Evolutionary conservation across 2,113 vertebrate species (phyloP).

Genomic region (Pungitius pungitius): DNA sequence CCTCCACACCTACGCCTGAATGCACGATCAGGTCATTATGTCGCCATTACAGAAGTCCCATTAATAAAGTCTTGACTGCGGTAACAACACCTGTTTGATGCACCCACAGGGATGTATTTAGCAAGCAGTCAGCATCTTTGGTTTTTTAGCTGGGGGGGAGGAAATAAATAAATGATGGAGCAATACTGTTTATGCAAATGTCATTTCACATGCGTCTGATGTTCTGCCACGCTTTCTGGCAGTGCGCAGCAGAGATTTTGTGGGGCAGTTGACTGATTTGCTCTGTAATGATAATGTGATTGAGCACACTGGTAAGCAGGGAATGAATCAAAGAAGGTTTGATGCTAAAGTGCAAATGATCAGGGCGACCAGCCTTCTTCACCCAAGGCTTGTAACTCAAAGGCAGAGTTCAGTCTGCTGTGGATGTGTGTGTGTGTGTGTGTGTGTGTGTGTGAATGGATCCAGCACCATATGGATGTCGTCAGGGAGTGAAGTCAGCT

Average conservation of each 20-base stretch:
- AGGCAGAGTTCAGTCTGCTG: conserved; percentile 13
- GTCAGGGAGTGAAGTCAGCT: conserved; percentile 42
- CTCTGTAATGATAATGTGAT: conserved; percentile 73
- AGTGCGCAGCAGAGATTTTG: conserved; percentile 57
- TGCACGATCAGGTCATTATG: conserved; percentile 60
- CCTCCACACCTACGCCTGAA: conserved; percentile 12
- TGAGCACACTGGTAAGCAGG: conserved; percentile 47
- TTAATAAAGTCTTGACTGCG: conserved; percentile 28
- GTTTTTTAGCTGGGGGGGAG: conserved; percentile 14
- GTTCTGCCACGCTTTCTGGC: conserved; percentile 63
- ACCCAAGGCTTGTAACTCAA: conserved; percentile 10
- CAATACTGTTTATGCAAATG: conserved; percentile 77
- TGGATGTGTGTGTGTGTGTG: conserved; percentile 19
- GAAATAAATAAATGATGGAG: conserved; percentile 70
- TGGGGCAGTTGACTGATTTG: conserved; percentile 71
- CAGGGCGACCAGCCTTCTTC: conserved; percentile 6
- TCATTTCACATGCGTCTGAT: conserved; percentile 73
- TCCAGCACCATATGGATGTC: conserved; percentile 43
- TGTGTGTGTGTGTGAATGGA: conserved; percentile 1
- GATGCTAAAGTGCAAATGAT: conserved; percentile 54
- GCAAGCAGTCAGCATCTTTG: conserved; percentile 40
- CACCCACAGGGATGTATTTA: conserved; percentile 14
- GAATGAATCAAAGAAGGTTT: conserved; percentile 37
- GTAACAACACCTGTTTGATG: conserved; percentile 55
- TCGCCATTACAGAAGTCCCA: conserved; percentile 43